A percentile compares a stretch with the other conserved stretches of the same genome.
Evolutionary conservation across 1,140 invertebrate species (phyloP).

Genomic region (Colletes latitarsis): DNA sequence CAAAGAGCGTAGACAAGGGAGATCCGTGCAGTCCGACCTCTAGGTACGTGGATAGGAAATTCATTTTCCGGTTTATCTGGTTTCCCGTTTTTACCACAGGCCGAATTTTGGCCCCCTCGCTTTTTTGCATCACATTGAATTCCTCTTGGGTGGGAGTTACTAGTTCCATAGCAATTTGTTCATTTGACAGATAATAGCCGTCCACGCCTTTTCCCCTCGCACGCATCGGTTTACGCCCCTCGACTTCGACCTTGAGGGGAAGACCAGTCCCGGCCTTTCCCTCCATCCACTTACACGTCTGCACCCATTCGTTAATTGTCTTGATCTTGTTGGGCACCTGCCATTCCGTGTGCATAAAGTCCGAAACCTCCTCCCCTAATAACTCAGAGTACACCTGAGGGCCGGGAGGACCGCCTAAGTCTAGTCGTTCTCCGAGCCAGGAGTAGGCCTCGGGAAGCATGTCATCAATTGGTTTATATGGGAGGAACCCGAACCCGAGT

Average conservation of each 20-base stretch:
- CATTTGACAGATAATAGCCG: background rate
- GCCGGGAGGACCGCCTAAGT: no score
- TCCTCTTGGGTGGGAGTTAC: background rate
- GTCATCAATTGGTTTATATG: no score
- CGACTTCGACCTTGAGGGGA: background rate
- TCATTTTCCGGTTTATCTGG: slow-evolving; percentile 11
- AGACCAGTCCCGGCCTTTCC: background rate
- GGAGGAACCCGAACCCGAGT: no score
- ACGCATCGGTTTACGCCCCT: background rate
- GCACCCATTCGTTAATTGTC: no score
- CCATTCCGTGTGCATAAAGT: no score
- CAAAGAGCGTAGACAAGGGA: background rate
- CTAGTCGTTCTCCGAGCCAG: no score
- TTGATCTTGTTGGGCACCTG: no score
- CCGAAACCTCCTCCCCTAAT: no score
- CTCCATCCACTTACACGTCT: no score
- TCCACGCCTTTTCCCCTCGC: background rate
- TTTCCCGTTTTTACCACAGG: background rate
- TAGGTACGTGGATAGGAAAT: background rate
- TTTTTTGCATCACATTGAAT: background rate
- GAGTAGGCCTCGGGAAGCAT: no score
- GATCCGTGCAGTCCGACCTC: no score
- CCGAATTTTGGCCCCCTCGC: background rate
- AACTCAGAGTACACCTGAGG: no score
- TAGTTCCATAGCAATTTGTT: background rate